phyloP scores from a whole-genome alignment of 2,113 vertebrate species.

The Halichoerus grypus region DNA sequence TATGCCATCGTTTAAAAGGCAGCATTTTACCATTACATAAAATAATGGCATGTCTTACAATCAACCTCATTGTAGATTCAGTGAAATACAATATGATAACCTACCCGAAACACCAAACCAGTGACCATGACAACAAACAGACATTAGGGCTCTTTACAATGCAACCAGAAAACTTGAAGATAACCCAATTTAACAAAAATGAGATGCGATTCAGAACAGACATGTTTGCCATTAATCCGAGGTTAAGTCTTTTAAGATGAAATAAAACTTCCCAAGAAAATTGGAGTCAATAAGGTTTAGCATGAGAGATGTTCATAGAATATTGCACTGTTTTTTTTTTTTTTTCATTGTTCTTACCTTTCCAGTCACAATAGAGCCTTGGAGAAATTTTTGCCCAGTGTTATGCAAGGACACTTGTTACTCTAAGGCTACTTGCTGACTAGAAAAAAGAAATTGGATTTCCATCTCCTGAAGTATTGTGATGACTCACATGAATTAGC shows the following conservation, averaged over 20 bases:
- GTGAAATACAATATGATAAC: constrained; percentile 42
- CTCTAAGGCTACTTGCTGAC: not conserved
- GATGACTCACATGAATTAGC: constrained; percentile 40
- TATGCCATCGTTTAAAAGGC: constrained; percentile 60
- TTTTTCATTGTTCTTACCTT: constrained; percentile 27
- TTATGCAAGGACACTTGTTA: constrained; percentile 4
- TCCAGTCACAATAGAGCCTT: not conserved
- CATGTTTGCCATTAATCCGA: constrained; percentile 42
- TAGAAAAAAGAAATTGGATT: not conserved
- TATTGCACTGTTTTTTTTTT: not conserved
- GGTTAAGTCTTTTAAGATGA: constrained; percentile 56
- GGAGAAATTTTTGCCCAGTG: constrained; percentile 10
- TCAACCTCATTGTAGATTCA: not conserved
- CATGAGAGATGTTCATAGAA: not conserved
- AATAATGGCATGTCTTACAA: constrained; percentile 37
- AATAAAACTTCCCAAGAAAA: constrained; percentile 56
- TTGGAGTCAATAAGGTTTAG: constrained; percentile 49
- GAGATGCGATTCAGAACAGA: constrained; percentile 51
- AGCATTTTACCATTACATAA: constrained; percentile 51
- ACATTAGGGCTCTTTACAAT: not conserved
- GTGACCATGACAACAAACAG: constrained; percentile 37
- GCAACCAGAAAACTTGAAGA: not conserved
- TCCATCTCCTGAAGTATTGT: constrained; percentile 4
- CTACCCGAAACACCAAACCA: constrained; percentile 34
- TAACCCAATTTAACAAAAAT: constrained; percentile 58